Percentiles rank a stretch among this genome's conserved stretches.
phyloP scores from a whole-genome alignment of 2,113 vertebrate genomes.

The Ophthalmolycus amberensis region DNA sequence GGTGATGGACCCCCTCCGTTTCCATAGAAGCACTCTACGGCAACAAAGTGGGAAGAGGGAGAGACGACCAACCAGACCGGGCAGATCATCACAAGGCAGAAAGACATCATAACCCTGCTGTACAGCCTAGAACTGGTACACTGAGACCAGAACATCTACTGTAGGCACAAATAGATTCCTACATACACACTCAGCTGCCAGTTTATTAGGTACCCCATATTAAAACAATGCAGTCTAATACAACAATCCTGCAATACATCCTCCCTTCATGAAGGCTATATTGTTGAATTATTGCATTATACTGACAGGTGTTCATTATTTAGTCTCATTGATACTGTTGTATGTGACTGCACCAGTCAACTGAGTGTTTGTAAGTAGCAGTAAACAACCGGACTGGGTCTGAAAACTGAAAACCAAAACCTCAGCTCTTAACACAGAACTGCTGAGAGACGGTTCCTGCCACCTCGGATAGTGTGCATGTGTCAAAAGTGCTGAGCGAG shows the following conservation, averaged over 20 bases:
- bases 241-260: neutral
- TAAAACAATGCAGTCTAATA: neutral
- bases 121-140: slow-evolving; percentile 3
- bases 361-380: neutral
- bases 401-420: slow-evolving; percentile 9
- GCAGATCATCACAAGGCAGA: slow-evolving; percentile 27
- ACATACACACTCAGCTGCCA: neutral
- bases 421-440: slow-evolving; percentile 30
- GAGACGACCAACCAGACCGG: slow-evolving; percentile 39
- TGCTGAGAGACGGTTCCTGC: slow-evolving; percentile 43
- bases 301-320: neutral
- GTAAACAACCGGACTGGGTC: slow-evolving; percentile 6
- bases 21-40: slow-evolving; percentile 76
- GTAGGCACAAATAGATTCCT: neutral
- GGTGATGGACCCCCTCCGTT: slow-evolving; percentile 71
- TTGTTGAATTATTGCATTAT: neutral
- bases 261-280: neutral
- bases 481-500: slow-evolving; percentile 47
- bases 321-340: neutral
- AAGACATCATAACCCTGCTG: slow-evolving; percentile 22
- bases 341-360: neutral
- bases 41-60: slow-evolving; percentile 56
- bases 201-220: neutral
- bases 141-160: neutral
- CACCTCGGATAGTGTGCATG: slow-evolving; percentile 26